Evolutionary conservation across 64 coral and sea anemone genomes (phyloP).

Genomic region (Porites australiensis): DNA sequence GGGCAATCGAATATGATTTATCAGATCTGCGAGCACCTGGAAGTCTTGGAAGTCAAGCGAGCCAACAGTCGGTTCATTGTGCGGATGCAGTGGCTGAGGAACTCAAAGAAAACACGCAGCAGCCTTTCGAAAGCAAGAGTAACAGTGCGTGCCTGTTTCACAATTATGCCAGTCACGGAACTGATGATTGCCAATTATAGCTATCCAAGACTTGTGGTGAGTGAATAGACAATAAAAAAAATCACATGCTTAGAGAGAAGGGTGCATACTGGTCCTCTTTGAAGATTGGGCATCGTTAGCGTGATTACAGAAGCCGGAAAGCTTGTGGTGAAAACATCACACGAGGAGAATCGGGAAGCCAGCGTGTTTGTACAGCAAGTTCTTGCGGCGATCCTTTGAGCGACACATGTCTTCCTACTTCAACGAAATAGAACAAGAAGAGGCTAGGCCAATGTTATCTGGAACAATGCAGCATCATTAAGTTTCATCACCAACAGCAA

Average conservation of each 20-base stretch:
- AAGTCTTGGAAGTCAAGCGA: too few relatives aligned
- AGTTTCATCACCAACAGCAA: constrained; percentile 44
- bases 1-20: too few relatives aligned
- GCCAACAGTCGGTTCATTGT: too few relatives aligned
- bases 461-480: constrained; percentile 66
- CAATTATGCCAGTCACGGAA: constrained; percentile 12
- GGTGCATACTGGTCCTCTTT: constrained; percentile 66
- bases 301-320: constrained; percentile 36
- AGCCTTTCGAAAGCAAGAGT: neutral
- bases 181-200: constrained; percentile 43
- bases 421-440: constrained; percentile 31
- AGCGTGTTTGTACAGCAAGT: neutral
- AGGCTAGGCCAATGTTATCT: constrained; percentile 59
- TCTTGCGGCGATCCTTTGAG: neutral
- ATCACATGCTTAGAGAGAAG: constrained; percentile 43
- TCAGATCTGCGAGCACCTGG: too few relatives aligned
- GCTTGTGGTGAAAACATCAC: constrained; percentile 20
- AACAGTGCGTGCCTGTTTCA: constrained; percentile 39
- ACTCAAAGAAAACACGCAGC: too few relatives aligned
- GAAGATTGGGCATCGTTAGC: constrained; percentile 33
- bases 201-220: constrained; percentile 28
- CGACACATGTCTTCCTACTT: constrained; percentile 30
- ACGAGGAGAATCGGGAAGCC: neutral
- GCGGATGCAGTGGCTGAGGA: too few relatives aligned
- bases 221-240: neutral